Evolutionary conservation across 2,113 vertebrate species (phyloP), one percentile per base, ranked within the genome.

Genomic region (Xiphorhynchus elegans): DNA sequence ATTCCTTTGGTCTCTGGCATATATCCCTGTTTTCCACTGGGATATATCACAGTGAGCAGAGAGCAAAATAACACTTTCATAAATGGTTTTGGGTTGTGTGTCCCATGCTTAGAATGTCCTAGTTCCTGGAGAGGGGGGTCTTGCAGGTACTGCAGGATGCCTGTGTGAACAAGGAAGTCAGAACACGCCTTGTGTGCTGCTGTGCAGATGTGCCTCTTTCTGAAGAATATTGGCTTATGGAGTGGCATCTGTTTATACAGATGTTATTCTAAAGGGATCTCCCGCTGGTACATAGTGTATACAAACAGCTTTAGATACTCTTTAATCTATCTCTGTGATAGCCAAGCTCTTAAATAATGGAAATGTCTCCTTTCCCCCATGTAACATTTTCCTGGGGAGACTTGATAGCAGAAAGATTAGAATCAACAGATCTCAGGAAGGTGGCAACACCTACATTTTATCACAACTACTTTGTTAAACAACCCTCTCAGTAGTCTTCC

Each of bases 231-330:
- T 82, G 62, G 87, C 89, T 93, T 95, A 82, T 53, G 81, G 70
- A 88, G 68, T 9, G 0, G 80, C 95, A 96, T 76, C 91, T 96
- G 95, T 96, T 97, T 53, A 23, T 94, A 66, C 92, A 95, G 87
- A 96, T 97, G 91, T 82, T 93, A 62, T 39, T 94, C 69, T 95
- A 39, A 92, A 82, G 67, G 56, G 49, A 90, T 91, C 82, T 77
- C 52, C 81, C 76, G 55, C 82, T 87, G 91, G 37, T 69, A 60
- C 33, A 11, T 25, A 37, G 47, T 68, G 26, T 86, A 16, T 55
- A 72, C 81, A 90, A 88, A 92, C 37, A 72, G 78, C 40, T 95
- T 89, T 75, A 94, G 59, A 69, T 83, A n/a, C 14, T 80, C 56
- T 78, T 78, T 92, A 94, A 89, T 92, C 44, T 81, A 4, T 88